These are phyloP conservation scores for Epizoanthus scotinus DNA, from an alignment of 92 coral and sea anemone species.

Conservation along the genomic window DNA sequence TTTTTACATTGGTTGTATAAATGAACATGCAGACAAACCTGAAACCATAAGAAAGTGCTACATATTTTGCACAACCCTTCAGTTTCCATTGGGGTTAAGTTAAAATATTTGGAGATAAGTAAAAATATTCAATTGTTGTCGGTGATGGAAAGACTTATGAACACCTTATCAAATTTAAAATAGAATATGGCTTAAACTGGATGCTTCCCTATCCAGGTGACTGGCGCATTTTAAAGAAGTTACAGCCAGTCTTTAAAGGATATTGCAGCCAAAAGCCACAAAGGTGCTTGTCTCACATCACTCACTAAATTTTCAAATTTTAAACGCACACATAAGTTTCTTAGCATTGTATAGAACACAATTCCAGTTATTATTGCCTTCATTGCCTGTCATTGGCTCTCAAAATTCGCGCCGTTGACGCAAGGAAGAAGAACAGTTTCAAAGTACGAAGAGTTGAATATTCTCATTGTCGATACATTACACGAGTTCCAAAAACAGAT, in stretches of 20 bases:
- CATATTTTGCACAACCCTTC: slow-evolving; percentile 1
- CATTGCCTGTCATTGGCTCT: too few relatives aligned
- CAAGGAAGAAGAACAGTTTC: too few relatives aligned
- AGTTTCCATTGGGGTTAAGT: slow-evolving; percentile 1
- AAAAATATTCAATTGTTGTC: slow-evolving; percentile 12
- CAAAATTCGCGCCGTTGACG: too few relatives aligned
- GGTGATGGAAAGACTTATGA: slow-evolving; percentile 31
- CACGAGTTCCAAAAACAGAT: too few relatives aligned
- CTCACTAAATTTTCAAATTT: slow-evolving; percentile 11
- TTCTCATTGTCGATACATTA: too few relatives aligned
- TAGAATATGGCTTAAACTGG: slow-evolving; percentile 18
- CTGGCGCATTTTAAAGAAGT: slow-evolving; percentile 23
- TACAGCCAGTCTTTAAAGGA: slow-evolving; percentile 15
- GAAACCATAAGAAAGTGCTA: slow-evolving; percentile 25
- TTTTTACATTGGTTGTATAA: slow-evolving; percentile 15
- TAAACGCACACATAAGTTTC: background rate
- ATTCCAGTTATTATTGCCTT: too few relatives aligned
- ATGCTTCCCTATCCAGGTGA: slow-evolving; percentile 31
- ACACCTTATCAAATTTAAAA: slow-evolving; percentile 11
- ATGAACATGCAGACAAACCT: slow-evolving; percentile 14
- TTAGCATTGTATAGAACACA: background rate
- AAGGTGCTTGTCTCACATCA: background rate
- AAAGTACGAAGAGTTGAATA: too few relatives aligned
- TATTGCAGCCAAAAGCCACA: slow-evolving; percentile 12
- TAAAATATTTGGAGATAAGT: slow-evolving; percentile 4